Evolutionary conservation across 2,888 invertebrate species (phyloP), one percentile per base, ranked within the genome.

Genomic region (Meta bourneti): DNA sequence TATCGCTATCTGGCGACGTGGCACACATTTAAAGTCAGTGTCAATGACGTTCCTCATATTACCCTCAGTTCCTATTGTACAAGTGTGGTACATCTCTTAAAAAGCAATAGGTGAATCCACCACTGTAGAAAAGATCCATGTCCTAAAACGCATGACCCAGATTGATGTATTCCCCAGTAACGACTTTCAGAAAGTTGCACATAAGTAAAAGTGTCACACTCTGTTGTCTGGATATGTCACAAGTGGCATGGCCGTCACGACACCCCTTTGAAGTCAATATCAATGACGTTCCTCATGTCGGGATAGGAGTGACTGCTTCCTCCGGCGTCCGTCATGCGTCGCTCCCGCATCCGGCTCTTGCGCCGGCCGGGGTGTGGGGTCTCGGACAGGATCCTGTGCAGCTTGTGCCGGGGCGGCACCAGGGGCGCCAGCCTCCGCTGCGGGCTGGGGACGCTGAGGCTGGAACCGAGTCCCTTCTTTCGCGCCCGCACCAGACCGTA

Each of bases 401-500:
- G 81, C 34, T 93, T 93, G 77, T 93, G 93, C n/a, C 77, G 71
- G 0, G 80, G 88, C 5, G 93, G 92, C 8, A 90, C 75, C 5
- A 93, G 91, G 0, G 89, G 87, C 52, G 77, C 74, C 48, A 86
- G 34, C 2, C 90, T 78, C 78, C 83, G 72, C 20, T 90, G 89
- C 0, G 93, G 89, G 75, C 91, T 90, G 0, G 93, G 93, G 9
- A 93, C 93, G 19, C 92, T 93, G 20, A 93, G 88, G 78, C 93
- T 93, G 11, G 93, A 92, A 0, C 93, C 93, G 0, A 93, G 90
- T 2, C 97, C 97, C 94, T 97, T 96, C 93, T 96, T 96, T 93
- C 97, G 95, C 0, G 97, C 97, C 95, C 98, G 97, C 93, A 98
- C 97, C 96, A 98, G 97, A 90, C 97, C 97, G 95, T 97, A 98